A percentile compares a stretch with the other conserved stretches of the same genome.
phyloP scores from a whole-genome alignment of 2,888 invertebrate species.

The Synergus japonicus region DNA sequence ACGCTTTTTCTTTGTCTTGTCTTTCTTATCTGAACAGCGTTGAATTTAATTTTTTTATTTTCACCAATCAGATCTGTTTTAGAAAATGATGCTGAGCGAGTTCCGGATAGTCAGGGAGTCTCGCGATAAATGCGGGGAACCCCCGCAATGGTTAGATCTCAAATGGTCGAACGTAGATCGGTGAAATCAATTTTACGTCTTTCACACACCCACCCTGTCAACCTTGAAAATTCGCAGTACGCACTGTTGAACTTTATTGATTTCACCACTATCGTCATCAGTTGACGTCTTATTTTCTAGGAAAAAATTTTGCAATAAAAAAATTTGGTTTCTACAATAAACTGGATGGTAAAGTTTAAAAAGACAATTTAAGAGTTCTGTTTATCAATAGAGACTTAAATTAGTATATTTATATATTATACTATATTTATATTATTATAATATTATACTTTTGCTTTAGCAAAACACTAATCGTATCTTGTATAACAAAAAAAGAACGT shows the following conservation, averaged over 20 bases:
- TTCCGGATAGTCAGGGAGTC: not conserved
- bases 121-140: not conserved
- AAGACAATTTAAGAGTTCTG: too few relatives aligned
- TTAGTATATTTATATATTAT: too few relatives aligned
- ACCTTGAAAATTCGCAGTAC: not conserved
- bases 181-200: not conserved
- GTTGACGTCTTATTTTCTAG: not conserved
- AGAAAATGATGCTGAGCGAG: not conserved
- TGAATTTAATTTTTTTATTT: not conserved
- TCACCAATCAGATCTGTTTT: not conserved
- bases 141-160: not conserved
- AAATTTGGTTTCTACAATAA: too few relatives aligned
- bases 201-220: not conserved
- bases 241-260: not conserved
- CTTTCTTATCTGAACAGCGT: not conserved
- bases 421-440: too few relatives aligned
- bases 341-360: too few relatives aligned
- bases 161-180: not conserved
- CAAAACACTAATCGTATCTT: too few relatives aligned
- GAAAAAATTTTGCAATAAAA: too few relatives aligned
- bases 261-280: not conserved
- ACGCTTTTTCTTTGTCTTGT: not conserved
- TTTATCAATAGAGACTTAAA: too few relatives aligned
- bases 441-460: too few relatives aligned
- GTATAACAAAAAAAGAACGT: too few relatives aligned